These are phyloP conservation scores for Grus americana DNA, from an alignment of 2,113 vertebrate genomes.

Conservation along the genomic window DNA sequence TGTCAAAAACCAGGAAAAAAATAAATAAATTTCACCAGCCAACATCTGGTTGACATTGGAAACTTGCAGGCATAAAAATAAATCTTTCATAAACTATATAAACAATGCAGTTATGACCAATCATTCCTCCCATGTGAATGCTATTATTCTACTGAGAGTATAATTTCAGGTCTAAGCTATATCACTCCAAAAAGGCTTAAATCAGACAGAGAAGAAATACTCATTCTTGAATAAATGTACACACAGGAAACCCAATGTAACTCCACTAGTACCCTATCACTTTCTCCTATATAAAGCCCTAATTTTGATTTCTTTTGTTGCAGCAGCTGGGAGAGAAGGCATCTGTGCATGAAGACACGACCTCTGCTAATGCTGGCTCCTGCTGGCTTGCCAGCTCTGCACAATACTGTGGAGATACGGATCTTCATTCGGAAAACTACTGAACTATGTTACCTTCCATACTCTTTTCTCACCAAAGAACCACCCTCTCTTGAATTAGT, in stretches of 20 bases:
- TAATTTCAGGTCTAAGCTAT: not conserved
- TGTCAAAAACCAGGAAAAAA: not conserved
- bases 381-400: not conserved
- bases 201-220: not conserved
- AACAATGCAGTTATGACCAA: not conserved
- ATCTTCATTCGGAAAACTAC: not conserved
- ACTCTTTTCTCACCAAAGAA: not conserved
- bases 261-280: not conserved
- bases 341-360: not conserved
- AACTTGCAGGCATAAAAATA: constrained; percentile 4
- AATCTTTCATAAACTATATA: constrained; percentile 5
- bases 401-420: not conserved
- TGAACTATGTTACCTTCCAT: not conserved
- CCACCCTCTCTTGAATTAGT: not conserved
- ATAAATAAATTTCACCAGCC: not conserved
- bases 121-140: not conserved
- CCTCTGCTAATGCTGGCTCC: not conserved
- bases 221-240: not conserved
- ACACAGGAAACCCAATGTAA: not conserved
- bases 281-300: not conserved
- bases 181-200: not conserved
- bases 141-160: not conserved
- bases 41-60: not conserved
- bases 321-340: not conserved
- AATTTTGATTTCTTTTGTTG: not conserved